phyloP scores from a whole-genome alignment of 2,113 vertebrate species.

The Cheirogaleus medius region DNA sequence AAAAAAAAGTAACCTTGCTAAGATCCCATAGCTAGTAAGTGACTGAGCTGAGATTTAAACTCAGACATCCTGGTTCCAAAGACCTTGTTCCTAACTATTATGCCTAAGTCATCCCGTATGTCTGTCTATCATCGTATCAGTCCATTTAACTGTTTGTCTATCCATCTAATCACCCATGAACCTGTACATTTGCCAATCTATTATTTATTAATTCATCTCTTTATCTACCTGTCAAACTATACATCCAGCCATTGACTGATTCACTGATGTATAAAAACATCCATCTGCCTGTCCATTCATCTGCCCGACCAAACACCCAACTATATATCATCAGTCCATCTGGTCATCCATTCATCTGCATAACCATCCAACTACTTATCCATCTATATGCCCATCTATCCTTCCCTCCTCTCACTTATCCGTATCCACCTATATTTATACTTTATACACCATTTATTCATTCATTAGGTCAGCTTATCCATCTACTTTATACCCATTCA shows the following conservation, averaged over 20 bases:
- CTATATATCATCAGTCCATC: background rate
- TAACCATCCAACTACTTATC: background rate
- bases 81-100: background rate
- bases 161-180: background rate
- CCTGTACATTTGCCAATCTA: background rate
- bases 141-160: background rate
- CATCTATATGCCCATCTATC: background rate
- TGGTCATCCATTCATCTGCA: background rate
- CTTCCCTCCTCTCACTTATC: background rate
- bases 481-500: background rate
- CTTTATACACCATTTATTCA: background rate
- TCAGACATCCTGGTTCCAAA: slow-evolving; percentile 1
- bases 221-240: background rate
- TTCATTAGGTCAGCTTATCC: background rate
- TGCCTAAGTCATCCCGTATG: background rate
- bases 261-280: background rate
- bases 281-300: background rate
- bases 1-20: background rate
- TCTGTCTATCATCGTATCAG: background rate
- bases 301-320: background rate
- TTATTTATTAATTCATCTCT: background rate
- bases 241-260: background rate
- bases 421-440: background rate
- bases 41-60: slow-evolving; percentile 30
- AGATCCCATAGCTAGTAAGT: background rate